Evolutionary conservation across 1,140 invertebrate species (phyloP), one percentile per base, ranked within the genome.

Genomic region (Leptinotarsa undecemlineata): DNA sequence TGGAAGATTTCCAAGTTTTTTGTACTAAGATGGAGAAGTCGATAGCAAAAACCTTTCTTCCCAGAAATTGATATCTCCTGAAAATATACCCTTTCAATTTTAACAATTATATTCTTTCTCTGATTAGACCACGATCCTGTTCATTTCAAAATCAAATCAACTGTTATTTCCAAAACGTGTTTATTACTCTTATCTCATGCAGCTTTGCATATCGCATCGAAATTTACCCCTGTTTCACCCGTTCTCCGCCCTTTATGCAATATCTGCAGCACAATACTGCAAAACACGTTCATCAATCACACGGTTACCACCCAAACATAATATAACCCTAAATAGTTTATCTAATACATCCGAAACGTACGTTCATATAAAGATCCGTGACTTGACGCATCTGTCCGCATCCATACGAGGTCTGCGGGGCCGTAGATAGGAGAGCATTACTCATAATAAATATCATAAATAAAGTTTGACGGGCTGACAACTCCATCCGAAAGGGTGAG

Each of bases 391-490:
- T 79, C 78, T 79, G 78, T 79, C 76, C 48, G 68, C 14, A 51
- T 73, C 73, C 57, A 75, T 67, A 69, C 23, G 42, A 62, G 71
- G 48, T 57, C 15, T 57, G 51, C n/a, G n/a, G 51, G 51, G 51
- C n/a, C 14, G 51, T 19, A 57, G 51, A 57, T 17, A 57, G 15
- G 15, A 19, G n/a, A 19, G n/a, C 51, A 74, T 77, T 77, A 75
- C 76, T 78, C 77, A 78, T 80, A 78, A 78, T 77, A 80, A 76
- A 76, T 77, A 73, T 74, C 77, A 80, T 80, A 80, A 80, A 80
- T 80, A 79, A 80, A 68, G 72, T 80, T 77, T 76, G 68, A 72
- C 74, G 74, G 62, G 63, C 66, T 79, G 79, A 81, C 79, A 81
- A 79, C 79, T 81, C 72, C 74, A 81, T 81, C 75, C 67, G 74